Conservation (phyloP, 2,797 vertebrate species). For the Buphagus erythrorhynchus region DNA sequence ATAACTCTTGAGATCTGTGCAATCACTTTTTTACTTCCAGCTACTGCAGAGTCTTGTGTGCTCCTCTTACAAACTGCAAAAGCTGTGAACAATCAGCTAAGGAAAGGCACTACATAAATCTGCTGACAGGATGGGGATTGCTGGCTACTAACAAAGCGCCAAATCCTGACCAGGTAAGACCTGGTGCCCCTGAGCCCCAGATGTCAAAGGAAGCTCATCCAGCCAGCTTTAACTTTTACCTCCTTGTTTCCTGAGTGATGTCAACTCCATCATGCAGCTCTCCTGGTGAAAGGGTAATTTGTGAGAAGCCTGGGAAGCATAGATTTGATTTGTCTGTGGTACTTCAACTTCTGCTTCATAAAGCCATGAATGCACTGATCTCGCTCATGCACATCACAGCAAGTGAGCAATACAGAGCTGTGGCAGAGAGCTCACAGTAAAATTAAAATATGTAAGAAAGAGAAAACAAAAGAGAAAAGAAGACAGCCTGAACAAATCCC, state of each 20-base stretch:
- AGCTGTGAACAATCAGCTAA: neutral
- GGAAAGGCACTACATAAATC: neutral
- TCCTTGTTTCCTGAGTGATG: neutral
- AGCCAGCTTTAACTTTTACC: neutral
- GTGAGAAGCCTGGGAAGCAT: neutral
- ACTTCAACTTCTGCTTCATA: neutral
- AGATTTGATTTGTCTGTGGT: neutral
- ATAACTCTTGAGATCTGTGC: neutral
- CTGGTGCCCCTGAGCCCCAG: neutral
- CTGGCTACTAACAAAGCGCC: neutral
- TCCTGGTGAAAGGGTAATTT: neutral
- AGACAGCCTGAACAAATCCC: rapidly evolving
- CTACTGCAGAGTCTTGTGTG: neutral
- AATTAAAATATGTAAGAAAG: neutral
- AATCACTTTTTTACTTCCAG: neutral
- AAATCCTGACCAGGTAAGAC: neutral
- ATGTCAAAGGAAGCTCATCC: neutral
- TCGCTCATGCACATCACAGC: neutral
- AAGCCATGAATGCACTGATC: neutral
- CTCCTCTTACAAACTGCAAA: neutral
- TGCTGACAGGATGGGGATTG: neutral
- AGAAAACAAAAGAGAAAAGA: neutral
- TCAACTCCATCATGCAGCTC: neutral
- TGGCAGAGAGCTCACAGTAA: neutral
- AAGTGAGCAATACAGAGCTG: neutral